Evolutionary conservation across 2,888 invertebrate species (phyloP), one percentile per base, ranked within the genome.

Genomic region (Cantharis nigra): DNA sequence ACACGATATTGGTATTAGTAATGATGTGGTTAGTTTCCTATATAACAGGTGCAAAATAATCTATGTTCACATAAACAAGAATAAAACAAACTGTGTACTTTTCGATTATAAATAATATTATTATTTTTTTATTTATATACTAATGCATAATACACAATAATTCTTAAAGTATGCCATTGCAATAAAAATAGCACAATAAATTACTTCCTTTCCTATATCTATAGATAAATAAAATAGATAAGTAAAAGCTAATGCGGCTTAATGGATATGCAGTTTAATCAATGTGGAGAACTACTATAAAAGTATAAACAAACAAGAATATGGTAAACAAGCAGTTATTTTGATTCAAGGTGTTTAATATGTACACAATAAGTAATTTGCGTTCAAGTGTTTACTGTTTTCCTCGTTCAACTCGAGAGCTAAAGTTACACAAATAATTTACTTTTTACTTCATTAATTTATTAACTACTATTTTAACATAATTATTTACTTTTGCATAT

Each of bases 1-100:
- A n/a, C n/a, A 49, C 49, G n/a, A 49, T 49, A n/a, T 49, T 26
- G 65, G 3, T 67, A 67, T 70, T 23, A 11, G n/a, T 33, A 70
- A 30, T 33, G 14, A 72, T 20, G 23, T 30, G n/a, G 13, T 65
- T 72, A 16, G 67, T 33, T 49, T 72, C 49, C 33, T 23, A 14
- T 72, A 72, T 20, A 72, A 23, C 67, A 67, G 72, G 72, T 72
- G 67, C 67, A 67, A 67, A 30, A 67, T 33, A 67, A 30, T 70
- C 33, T 70, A 18, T n/a, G 7, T n/a, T 49, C 49, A 49, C 49
- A 49, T n/a, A 49, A 49, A 49, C 13, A n/a, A 49, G n/a, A 49
- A 49, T 49, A 49, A 49, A 49, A n/a, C 7, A 49, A 49, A n/a
- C 49, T 49, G n/a, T 49, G n/a, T 49, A n/a, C n/a, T 49, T 49